Evolutionary conservation across 2,797 vertebrate genomes (phyloP), one percentile per base, ranked within the genome.

Genomic region (Otolemur crassicaudatus): DNA sequence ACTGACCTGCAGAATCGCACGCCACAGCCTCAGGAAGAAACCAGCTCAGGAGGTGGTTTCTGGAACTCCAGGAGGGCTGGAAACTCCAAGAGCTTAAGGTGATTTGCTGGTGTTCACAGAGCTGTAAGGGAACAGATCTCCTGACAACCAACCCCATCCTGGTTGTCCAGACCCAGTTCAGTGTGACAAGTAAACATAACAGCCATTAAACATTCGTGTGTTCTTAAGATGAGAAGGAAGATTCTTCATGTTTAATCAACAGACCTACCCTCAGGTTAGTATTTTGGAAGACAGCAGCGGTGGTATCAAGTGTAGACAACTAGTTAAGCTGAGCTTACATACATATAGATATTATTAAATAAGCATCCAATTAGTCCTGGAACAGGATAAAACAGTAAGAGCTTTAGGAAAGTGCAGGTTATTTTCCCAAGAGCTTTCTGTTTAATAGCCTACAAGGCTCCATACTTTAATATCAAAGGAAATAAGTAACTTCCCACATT

Each of bases 291-390:
- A 87, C 10, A 92, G 53, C 12, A 65, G 9, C 31, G 49, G 85
- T 43, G 58, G 69, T 81, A 83, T 70, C 46, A 49, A 34, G 87
- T 79, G 58, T 94, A n/a, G 12, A 86, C 49, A 95, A 70, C n/a
- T 73, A 40, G 19, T 56, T 94, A 80, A 80, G 77, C 79, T 22
- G 60, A 89, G 67, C 40, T 87, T 76, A 83, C 91, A 61, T 61
- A 76, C 94, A 90, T 93, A 83, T 5, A 92, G 69, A 88, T 76
- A 84, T 29, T 83, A 79, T 95, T 83, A 86, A 88, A 79, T 80
- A 95, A 92, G 72, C 49, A 84, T 89, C 49, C 40, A 69, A 31
- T 61, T 76, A 61, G 9, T 58, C 40, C 60, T 58, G 13, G 37
- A 43, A 49, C 37, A 90, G 17, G 91, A 49, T n/a, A 91, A 93